Base-by-base conservation (phyloP, 92 coral and sea anemone species). In the Scolanthus callimorphus region DNA sequence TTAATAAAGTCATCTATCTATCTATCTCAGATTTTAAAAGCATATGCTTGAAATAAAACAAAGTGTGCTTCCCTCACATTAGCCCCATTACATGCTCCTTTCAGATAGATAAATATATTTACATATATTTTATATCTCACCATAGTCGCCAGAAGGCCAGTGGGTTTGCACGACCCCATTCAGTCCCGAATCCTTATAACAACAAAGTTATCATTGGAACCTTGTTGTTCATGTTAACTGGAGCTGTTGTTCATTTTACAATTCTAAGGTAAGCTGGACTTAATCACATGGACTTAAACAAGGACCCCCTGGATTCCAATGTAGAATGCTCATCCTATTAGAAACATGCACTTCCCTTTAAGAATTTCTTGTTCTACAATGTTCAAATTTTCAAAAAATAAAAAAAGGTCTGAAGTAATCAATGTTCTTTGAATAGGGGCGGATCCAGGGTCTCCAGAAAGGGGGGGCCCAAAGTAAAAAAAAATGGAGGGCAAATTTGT, bases 211-310 rank as follows among this genome's bases (percentile, higher is more conserved):
- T 88, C 28, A 25, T 86, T 3, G 96, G 97, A 11, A 71, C 79
- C 11, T 29, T 91, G 28, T 43, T 70, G 44, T 91, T 79, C 57
- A 91, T 91, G 97, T 1, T 86, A 11, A 57, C 47, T 11, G 97
- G 97, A 51, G 88, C 91, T 10, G 65, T 76, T 27, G 68, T 76
- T 2, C 67, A 80, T 55, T 91, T 55, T 49, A 66, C 77, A 4
- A 55, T 91, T 1, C 41, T 91, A 49, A 81, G 86, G 97, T 91
- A 70, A 76, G 88, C 3, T 31, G 3, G 3, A 2, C 2, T 34
- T 6, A 34, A 34, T 15, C 15, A 34, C n/a, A n/a, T n/a, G n/a
- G n/a, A n/a, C n/a, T n/a, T n/a, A n/a, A n/a, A n/a, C n/a, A n/a
- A n/a, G n/a, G n/a, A n/a, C n/a, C n/a, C n/a, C n/a, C n/a, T n/a